Conservation (phyloP, 2,888 invertebrate species). For the Hylaea fasciaria region DNA sequence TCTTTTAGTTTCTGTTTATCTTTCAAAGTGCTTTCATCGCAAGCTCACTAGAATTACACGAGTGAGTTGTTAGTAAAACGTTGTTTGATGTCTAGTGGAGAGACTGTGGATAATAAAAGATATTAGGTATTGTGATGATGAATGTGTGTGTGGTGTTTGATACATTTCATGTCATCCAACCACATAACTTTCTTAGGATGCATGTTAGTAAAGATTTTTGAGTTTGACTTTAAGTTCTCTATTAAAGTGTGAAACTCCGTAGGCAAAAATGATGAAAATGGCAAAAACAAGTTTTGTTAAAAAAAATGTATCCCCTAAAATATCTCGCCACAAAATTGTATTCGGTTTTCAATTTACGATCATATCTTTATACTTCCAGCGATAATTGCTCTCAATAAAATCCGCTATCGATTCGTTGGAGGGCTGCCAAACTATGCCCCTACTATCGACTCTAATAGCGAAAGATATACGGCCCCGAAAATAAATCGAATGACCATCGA, state of each 20-base stretch:
- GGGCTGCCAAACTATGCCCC: constrained; percentile 39
- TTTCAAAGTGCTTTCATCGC: background rate
- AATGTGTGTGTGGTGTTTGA: no score
- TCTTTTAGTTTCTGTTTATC: background rate
- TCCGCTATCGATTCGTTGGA: constrained; percentile 44
- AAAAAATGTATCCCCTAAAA: constrained; percentile 19
- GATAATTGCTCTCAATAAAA: constrained; percentile 47
- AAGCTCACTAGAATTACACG: background rate
- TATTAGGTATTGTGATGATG: no score
- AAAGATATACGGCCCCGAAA: constrained; percentile 34
- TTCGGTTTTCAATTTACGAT: constrained; percentile 44
- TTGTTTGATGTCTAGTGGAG: no score
- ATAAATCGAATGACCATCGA: constrained; percentile 29
- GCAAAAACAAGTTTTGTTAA: no score
- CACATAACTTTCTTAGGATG: no score
- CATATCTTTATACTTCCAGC: constrained; percentile 32
- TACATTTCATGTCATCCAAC: no score
- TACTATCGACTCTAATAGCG: constrained; percentile 38
- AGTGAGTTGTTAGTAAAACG: background rate
- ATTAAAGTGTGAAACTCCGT: no score
- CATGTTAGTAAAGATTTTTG: no score
- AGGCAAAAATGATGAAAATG: no score
- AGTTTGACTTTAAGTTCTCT: no score
- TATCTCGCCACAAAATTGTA: constrained; percentile 34
- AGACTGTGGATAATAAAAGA: no score